These are phyloP conservation scores for Quadroppia sp. DNA, from an alignment of 2,888 invertebrate genomes.

Conservation along the genomic window DNA sequence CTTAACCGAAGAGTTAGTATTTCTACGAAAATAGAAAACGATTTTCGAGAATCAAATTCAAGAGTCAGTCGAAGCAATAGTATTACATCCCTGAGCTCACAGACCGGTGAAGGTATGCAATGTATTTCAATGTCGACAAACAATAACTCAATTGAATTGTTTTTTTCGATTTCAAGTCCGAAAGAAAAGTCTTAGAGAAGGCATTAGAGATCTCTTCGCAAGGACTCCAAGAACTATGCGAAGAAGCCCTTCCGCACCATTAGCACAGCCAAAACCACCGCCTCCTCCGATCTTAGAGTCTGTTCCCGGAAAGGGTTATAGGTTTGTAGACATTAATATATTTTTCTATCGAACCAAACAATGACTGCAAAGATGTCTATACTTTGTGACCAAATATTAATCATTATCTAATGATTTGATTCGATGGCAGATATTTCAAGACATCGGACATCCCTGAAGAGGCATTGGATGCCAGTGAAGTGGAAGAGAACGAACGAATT, in stretches of 20 bases:
- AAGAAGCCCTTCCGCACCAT: not conserved
- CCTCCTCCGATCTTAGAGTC: slow-evolving; percentile 45
- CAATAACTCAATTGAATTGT: too few species aligned
- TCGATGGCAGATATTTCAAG: slow-evolving; percentile 25
- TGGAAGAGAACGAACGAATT: slow-evolving; percentile 46
- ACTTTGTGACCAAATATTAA: too few species aligned
- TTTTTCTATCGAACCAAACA: too few species aligned
- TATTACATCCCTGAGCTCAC: slow-evolving; percentile 21
- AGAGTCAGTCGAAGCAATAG: slow-evolving; percentile 15
- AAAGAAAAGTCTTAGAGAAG: slow-evolving; percentile 4
- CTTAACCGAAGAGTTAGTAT: slow-evolving; percentile 12
- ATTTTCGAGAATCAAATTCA: not conserved
- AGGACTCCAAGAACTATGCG: slow-evolving; percentile 2
- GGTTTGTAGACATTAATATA: slow-evolving; percentile 47
- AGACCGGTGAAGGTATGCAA: slow-evolving; percentile 5
- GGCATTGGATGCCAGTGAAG: slow-evolving; percentile 43
- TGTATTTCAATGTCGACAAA: too few species aligned
- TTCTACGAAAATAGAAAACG: not conserved
- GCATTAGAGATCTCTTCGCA: not conserved
- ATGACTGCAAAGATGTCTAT: too few species aligned
- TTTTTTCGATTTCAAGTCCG: not conserved
- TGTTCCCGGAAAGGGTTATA: slow-evolving; percentile 50
- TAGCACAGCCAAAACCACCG: slow-evolving; percentile 15
- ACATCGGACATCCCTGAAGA: not conserved
- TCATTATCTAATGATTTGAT: not conserved